Evolutionary conservation across 2,113 vertebrate species (phyloP).

Genomic region (Myotis brandtii): DNA sequence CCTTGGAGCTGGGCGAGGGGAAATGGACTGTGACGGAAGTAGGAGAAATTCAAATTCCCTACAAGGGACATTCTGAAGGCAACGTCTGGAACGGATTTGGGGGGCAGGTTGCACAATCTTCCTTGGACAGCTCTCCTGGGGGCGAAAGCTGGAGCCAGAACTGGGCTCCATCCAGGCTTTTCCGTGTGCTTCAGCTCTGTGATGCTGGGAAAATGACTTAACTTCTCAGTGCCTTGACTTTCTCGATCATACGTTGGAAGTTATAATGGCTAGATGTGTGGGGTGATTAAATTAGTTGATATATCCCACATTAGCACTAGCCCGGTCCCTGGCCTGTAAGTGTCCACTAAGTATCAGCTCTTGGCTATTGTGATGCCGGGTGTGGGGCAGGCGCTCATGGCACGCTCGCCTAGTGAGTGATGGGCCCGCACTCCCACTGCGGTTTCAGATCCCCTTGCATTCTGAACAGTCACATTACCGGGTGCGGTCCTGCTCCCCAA

Average conservation of each 20-base stretch:
- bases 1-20: not conserved
- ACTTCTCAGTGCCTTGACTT: not conserved
- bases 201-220: not conserved
- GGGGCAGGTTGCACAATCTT: not conserved
- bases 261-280: not conserved
- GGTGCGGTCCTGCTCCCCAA: not conserved
- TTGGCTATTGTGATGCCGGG: accelerated
- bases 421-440: not conserved
- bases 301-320: not conserved
- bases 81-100: not conserved
- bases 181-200: not conserved
- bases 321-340: not conserved
- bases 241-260: not conserved
- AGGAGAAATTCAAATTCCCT: not conserved
- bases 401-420: not conserved
- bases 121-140: not conserved
- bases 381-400: accelerated
- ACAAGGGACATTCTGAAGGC: conserved; percentile 58
- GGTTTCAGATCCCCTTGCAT: not conserved
- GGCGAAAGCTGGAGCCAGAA: not conserved
- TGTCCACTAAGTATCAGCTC: not conserved
- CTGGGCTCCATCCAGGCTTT: not conserved
- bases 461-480: not conserved
- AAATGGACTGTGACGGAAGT: conserved; percentile 30
- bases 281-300: not conserved